phyloP scores from a whole-genome alignment of 2,888 invertebrate genomes.

The Theretra japonica region DNA sequence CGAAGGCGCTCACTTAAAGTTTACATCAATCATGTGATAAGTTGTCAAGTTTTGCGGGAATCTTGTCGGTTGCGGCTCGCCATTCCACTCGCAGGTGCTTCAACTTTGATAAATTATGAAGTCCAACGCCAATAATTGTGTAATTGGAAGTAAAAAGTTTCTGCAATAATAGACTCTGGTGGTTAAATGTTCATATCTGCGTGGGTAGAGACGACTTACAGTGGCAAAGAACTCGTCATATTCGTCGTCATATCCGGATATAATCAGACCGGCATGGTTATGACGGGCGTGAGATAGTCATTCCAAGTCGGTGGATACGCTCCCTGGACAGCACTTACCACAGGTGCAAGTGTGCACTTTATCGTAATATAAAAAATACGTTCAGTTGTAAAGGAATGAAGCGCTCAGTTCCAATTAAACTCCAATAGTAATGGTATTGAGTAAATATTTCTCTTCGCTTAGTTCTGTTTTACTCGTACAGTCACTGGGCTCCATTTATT shows the following conservation, averaged over 20 bases:
- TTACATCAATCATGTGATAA: constrained; percentile 20
- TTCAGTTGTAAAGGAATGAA: not conserved
- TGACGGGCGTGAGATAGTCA: too few relatives aligned
- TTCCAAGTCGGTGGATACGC: too few relatives aligned
- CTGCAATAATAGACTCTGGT: too few relatives aligned
- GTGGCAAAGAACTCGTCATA: too few relatives aligned
- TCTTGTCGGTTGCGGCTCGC: not conserved
- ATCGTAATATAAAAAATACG: too few relatives aligned
- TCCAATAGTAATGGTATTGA: not conserved
- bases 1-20: constrained; percentile 6
- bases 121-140: not conserved
- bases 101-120: constrained; percentile 5
- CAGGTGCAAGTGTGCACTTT: too few relatives aligned
- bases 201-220: too few relatives aligned
- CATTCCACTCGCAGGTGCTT: not conserved
- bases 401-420: not conserved
- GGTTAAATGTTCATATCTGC: too few relatives aligned
- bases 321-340: too few relatives aligned
- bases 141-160: too few relatives aligned
- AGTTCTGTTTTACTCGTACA: not conserved
- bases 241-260: too few relatives aligned
- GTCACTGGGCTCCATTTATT: not conserved
- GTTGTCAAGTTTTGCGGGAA: constrained; percentile 15
- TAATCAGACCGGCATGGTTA: too few relatives aligned
- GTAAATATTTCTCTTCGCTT: not conserved